Percentiles rank a stretch among this genome's conserved stretches.
Evolutionary conservation across 1,140 invertebrate genomes (phyloP).

Genomic region (Caenorhabditis briggsae): DNA sequence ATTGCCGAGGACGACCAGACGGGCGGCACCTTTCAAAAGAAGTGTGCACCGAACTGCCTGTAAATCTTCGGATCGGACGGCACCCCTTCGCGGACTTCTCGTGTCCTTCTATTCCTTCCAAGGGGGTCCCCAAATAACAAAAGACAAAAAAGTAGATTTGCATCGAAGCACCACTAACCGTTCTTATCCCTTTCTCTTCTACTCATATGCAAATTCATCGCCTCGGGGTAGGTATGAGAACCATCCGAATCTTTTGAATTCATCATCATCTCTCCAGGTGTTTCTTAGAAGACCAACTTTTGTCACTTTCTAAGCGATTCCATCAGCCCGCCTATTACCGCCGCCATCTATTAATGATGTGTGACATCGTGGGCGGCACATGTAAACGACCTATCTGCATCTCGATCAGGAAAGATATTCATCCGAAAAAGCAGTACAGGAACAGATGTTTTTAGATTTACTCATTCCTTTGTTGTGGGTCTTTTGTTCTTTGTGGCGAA

Average conservation of each 20-base stretch:
- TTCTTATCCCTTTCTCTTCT: slow-evolving; percentile 34
- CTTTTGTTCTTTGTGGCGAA: neutral
- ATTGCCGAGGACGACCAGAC: slow-evolving; percentile 11
- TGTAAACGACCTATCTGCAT: neutral
- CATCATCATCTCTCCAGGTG: slow-evolving; percentile 4
- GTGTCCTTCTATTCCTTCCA: slow-evolving; percentile 52
- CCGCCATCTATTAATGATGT: slow-evolving; percentile 51
- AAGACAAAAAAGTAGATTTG: slow-evolving; percentile 26
- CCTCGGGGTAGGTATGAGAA: slow-evolving; percentile 22
- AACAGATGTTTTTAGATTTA: neutral
- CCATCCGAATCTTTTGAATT: slow-evolving; percentile 23
- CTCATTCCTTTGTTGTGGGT: neutral
- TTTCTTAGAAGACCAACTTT: slow-evolving; percentile 22
- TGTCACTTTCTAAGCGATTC: slow-evolving; percentile 47
- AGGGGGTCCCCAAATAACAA: slow-evolving; percentile 38
- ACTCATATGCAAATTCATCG: slow-evolving; percentile 42
- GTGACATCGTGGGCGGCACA: slow-evolving; percentile 19
- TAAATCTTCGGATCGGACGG: slow-evolving; percentile 48
- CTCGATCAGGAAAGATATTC: slow-evolving; percentile 19
- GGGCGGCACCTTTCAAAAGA: slow-evolving; percentile 54
- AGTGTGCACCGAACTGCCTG: slow-evolving; percentile 47
- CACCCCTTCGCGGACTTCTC: slow-evolving; percentile 11
- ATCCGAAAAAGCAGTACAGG: neutral
- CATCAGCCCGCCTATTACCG: neutral
- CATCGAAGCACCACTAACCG: neutral